These are phyloP conservation scores for cat (Felis catus) DNA, from an alignment of 2,113 vertebrate species.

Conservation along the genomic window DNA sequence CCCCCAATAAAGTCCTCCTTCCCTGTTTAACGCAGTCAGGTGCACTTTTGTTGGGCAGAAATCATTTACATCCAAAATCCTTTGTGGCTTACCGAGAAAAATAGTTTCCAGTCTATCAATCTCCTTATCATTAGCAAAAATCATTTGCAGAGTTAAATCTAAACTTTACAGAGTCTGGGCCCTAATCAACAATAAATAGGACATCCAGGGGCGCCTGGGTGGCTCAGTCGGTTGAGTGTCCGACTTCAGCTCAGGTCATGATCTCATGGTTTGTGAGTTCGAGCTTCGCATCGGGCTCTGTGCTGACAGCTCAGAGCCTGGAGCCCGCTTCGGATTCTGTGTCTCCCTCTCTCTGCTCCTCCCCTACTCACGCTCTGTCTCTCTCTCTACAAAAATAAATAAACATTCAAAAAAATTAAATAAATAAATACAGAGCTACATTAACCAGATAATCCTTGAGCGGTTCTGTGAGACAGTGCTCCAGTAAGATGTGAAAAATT, in stretches of 20 bases:
- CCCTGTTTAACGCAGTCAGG: fast-evolving
- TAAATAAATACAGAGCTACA: neutral
- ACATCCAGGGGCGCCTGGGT: too few relatives aligned
- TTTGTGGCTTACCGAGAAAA: neutral
- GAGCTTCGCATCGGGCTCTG: too few relatives aligned
- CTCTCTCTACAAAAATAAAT: too few relatives aligned
- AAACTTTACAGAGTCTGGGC: neutral
- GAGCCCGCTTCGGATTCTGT: too few relatives aligned
- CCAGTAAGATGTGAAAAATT: neutral
- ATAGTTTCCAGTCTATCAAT: neutral
- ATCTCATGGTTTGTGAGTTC: too few relatives aligned
- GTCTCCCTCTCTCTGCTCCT: too few relatives aligned
- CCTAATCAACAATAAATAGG: neutral
- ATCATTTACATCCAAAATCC: neutral
- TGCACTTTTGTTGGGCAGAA: neutral
- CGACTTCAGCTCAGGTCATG: too few relatives aligned
- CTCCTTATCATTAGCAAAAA: neutral
- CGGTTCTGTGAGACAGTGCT: neutral
- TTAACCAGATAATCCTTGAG: neutral
- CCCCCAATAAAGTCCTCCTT: neutral
- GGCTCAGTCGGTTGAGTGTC: too few relatives aligned
- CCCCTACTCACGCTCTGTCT: too few relatives aligned
- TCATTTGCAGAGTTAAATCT: neutral
- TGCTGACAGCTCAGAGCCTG: too few relatives aligned
- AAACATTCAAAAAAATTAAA: too few relatives aligned